A percentile compares a stretch with the other conserved stretches of the same genome.
phyloP scores from a whole-genome alignment of 2,888 invertebrate genomes.

The Hypselothyrea guttata region DNA sequence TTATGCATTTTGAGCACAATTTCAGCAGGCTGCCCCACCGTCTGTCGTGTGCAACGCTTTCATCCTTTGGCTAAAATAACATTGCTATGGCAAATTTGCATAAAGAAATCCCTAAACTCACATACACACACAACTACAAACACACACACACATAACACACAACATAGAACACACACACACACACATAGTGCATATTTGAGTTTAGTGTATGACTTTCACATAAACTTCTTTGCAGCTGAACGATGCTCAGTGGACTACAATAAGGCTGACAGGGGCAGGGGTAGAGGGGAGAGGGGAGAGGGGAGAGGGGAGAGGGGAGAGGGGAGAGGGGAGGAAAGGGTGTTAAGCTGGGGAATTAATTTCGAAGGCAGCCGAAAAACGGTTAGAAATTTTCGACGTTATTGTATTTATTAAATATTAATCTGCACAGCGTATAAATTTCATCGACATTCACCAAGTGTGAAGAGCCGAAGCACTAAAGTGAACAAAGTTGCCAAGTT shows the following conservation, averaged over 20 bases:
- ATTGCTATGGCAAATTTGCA: constrained; percentile 68
- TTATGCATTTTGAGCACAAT: constrained; percentile 63
- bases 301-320: background rate
- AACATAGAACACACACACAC: constrained; percentile 14
- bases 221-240: constrained; percentile 55
- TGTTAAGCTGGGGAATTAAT: constrained; percentile 52
- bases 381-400: constrained; percentile 53
- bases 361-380: constrained; percentile 36
- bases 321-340: background rate
- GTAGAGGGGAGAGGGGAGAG: no score
- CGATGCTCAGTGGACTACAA: constrained; percentile 23
- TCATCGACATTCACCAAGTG: constrained; percentile 52
- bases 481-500: constrained; percentile 43
- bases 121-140: constrained; percentile 20
- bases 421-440: constrained; percentile 58
- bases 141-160: constrained; percentile 11
- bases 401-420: constrained; percentile 67
- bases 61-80: constrained; percentile 60
- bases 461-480: constrained; percentile 37
- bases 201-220: constrained; percentile 64
- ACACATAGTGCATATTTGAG: constrained; percentile 52
- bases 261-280: no score
- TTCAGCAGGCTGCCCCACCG: constrained; percentile 37
- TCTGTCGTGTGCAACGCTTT: constrained; percentile 12
- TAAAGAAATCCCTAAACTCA: constrained; percentile 70